Conservation (phyloP, 1,140 invertebrate genomes). For the Varroa destructor region DNA sequence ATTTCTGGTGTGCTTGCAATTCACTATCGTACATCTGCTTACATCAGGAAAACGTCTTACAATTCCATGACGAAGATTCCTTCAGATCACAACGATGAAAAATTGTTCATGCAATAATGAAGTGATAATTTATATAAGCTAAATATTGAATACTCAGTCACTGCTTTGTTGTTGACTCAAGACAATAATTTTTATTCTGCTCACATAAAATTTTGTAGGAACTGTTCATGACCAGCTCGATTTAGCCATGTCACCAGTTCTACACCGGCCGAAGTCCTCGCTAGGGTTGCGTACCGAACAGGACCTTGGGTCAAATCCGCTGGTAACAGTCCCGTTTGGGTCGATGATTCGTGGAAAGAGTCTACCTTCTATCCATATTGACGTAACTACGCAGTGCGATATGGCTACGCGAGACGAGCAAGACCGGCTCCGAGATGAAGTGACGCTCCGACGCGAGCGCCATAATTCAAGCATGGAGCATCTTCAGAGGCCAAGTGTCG, state of each 20-base stretch:
- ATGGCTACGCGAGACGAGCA: neutral
- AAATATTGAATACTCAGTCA: too few relatives aligned
- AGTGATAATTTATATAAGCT: neutral
- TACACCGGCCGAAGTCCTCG: constrained; percentile 22
- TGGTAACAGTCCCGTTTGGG: neutral
- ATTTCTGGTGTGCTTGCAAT: too few relatives aligned
- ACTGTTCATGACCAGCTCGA: constrained; percentile 9
- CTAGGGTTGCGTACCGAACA: constrained; percentile 19
- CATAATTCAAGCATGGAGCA: constrained; percentile 25
- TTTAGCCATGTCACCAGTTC: constrained; percentile 23
- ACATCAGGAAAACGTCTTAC: too few relatives aligned
- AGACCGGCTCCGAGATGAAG: constrained; percentile 20
- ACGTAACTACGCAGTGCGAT: neutral
- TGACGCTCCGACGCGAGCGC: neutral
- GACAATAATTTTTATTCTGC: neutral
- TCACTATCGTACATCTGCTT: too few relatives aligned
- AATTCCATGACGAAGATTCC: too few relatives aligned
- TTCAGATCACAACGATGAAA: neutral
- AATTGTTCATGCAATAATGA: neutral
- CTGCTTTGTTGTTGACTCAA: too few relatives aligned
- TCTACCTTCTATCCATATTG: constrained; percentile 23
- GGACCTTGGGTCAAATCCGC: constrained; percentile 20
- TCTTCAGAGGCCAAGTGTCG: constrained; percentile 36
- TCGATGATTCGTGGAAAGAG: constrained; percentile 23
- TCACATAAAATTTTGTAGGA: neutral